Percentiles rank a stretch among this genome's conserved stretches.
These are phyloP conservation scores for Lycaena phlaeas DNA, from an alignment of 2,888 invertebrate species.

Conservation along the genomic window DNA sequence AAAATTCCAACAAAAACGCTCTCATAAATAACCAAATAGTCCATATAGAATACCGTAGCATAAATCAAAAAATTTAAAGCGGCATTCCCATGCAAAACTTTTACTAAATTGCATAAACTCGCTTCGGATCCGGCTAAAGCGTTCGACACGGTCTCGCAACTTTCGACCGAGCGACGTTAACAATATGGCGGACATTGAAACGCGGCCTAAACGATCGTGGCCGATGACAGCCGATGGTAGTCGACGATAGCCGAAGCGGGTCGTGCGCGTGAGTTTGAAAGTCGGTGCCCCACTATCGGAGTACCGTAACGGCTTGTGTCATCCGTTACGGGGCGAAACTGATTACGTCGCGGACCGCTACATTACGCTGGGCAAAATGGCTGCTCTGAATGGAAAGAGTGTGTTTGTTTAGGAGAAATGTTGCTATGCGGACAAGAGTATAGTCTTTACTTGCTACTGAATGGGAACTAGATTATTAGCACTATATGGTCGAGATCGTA, in stretches of 20 bases:
- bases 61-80: background rate
- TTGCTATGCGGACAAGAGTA: too few species aligned
- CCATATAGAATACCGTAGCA: slow-evolving; percentile 1
- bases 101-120: slow-evolving; percentile 4
- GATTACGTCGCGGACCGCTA: slow-evolving; percentile 57
- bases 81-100: slow-evolving; percentile 6
- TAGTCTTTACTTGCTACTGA: too few species aligned
- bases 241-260: slow-evolving; percentile 31
- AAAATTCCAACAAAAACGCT: too few species aligned
- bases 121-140: slow-evolving; percentile 3
- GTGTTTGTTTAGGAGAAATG: too few species aligned
- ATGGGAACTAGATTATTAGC: too few species aligned
- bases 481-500: too few species aligned
- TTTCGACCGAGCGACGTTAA: too few species aligned
- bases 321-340: slow-evolving; percentile 64
- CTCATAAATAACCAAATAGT: too few species aligned
- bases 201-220: too few species aligned
- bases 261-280: slow-evolving; percentile 53
- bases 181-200: too few species aligned
- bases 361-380: slow-evolving; percentile 30
- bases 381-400: slow-evolving; percentile 6
- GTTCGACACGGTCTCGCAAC: slow-evolving; percentile 11
- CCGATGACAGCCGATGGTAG: too few species aligned
- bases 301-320: slow-evolving; percentile 67
- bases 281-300: slow-evolving; percentile 25